Base-by-base conservation (phyloP, 2,113 vertebrate species). In the Passerina amoena region DNA sequence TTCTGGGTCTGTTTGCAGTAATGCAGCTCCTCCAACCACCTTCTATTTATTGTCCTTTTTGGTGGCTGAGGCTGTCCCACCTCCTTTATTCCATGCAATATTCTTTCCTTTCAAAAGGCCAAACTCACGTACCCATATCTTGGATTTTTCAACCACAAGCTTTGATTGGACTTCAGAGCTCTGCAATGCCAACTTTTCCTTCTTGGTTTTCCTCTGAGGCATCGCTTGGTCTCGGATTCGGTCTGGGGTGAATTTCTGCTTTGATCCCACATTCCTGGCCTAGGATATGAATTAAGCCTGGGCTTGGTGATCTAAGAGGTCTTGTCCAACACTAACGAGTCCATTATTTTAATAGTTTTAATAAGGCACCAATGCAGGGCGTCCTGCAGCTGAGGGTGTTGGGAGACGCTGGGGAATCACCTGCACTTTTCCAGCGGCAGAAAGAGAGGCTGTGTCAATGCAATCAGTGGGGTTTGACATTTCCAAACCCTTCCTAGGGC, bases 51-150 rank as follows among this genome's bases (percentile, higher is more conserved):
- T 61, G 66, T 70, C 24, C 60, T 93, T 84, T 89, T 87, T 53
- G 88, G 82, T 72, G 93, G 68, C 70, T 69, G 91, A 92, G 63
- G 82, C 23, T 70, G 79, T 78, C 69, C 28, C 72, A 90, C 82
- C 80, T 93, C 37, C 93, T 92, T 91, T 31, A 57, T 78, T 94
- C 94, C 44, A 27, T 35, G 11, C 21, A 28, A 9, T 33, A 25
- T 33, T 15, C 24, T 51, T 84, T 21, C 37, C 23, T 24, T 33
- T n/a, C 31, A 61, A 42, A 72, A 65, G 42, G 21, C 20, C 28
- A 15, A 51, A 44, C 59, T 33, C 30, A 4, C 1, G 1, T 28
- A 27, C 7, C 21, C 42, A 1, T 2, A 12, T 9, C 18, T 56
- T 35, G 9, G 7, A 33, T 75, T 75, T 63, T 78, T 47, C 47